Evolutionary conservation across 2,113 vertebrate genomes (phyloP), one percentile per base, ranked within the genome.

Genomic region (Microcebus ravelobensis): DNA sequence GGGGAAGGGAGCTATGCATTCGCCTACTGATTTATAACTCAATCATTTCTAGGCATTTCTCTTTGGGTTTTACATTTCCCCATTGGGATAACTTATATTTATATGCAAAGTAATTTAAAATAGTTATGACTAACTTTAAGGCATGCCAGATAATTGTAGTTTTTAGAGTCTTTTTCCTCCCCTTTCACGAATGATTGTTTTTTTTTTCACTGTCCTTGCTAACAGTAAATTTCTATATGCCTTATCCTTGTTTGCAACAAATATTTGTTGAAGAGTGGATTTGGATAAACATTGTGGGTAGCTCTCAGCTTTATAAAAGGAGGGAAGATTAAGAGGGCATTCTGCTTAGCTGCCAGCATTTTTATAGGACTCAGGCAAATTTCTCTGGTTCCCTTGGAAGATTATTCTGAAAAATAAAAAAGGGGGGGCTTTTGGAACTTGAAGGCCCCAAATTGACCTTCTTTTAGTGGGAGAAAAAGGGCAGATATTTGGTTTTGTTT

Each of bases 21-120:
- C 86, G 68, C 95, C 34, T 34, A 2, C 50, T 20, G 87, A 87
- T 90, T 93, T 80, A 96, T 70, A 76, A 90, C 52, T 70, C 82
- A 77, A 1, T 70, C 39, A 5, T 50, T 77, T 81, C 59, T 74
- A 71, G 92, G 48, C 34, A 45, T 90, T 96, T 93, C 34, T 87
- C 73, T 95, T 68, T 70, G 27, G 79, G 61, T 76, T 93, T 96
- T 95, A 52, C 25, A 8, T 92, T 95, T 90, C 86, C 50, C 84
- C 52, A 17, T 87, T 48, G 68, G 87, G 88, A 27, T 94, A 96
- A 92, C 90, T 31, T 87, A 74, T 96, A 86, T 92, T 95, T 96
- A 87, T 65, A 90, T 81, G 59, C 45, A 95, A 63, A 96, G 83
- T 91, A 80, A 95, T 92, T 96, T 91, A 48, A 95, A 93, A 96